These are phyloP conservation scores for Cinclus cinclus DNA, from an alignment of 2,113 vertebrate genomes.

Conservation along the genomic window DNA sequence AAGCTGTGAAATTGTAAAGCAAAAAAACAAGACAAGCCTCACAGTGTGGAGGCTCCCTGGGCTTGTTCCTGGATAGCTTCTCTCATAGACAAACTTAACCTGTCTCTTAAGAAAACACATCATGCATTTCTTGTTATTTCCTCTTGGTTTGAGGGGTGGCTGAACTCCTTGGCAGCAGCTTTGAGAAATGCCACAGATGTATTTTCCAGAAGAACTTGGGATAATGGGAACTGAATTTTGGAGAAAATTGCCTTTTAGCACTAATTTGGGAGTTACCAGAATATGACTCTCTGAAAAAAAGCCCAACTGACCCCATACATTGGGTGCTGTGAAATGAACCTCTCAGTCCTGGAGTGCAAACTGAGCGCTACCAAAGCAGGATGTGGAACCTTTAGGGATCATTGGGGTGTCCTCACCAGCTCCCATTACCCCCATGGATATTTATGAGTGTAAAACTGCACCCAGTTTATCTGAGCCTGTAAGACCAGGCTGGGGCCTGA, in stretches of 20 bases:
- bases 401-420: not conserved
- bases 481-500: not conserved
- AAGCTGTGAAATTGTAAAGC: not conserved
- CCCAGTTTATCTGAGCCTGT: not conserved
- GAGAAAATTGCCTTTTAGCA: not conserved
- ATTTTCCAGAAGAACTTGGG: not conserved
- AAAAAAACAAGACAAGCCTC: not conserved
- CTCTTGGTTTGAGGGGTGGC: not conserved
- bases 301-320: not conserved
- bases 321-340: not conserved
- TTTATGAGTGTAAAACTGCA: not conserved
- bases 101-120: conserved; percentile 15
- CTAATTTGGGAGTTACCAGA: not conserved
- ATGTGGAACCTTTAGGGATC: not conserved
- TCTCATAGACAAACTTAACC: not conserved
- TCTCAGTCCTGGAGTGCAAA: not conserved
- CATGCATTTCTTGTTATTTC: not conserved
- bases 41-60: not conserved
- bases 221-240: not conserved
- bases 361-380: not conserved
- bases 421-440: not conserved
- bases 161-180: not conserved
- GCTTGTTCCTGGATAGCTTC: not conserved
- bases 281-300: not conserved
- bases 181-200: not conserved